phyloP scores from a whole-genome alignment of 2,113 vertebrate species.

The Pedetes capensis region DNA sequence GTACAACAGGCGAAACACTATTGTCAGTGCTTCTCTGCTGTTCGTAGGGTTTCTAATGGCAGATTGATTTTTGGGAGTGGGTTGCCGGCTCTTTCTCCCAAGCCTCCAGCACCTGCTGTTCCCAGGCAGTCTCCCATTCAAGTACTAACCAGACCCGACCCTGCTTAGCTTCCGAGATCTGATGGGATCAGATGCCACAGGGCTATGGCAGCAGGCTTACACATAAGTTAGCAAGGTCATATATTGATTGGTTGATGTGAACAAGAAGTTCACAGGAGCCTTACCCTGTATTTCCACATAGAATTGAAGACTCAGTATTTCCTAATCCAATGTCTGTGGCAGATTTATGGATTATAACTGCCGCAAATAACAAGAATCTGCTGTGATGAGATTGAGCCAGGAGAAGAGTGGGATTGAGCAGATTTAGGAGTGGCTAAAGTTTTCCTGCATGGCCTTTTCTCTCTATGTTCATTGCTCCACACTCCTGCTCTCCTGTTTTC shows the following conservation, averaged over 20 bases:
- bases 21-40: too few relatives aligned
- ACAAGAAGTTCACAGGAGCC: background rate
- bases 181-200: too few relatives aligned
- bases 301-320: background rate
- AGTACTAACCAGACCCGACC: too few relatives aligned
- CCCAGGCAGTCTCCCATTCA: too few relatives aligned
- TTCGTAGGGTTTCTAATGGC: too few relatives aligned
- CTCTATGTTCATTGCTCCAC: background rate
- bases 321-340: background rate
- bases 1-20: too few relatives aligned
- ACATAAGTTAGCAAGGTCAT: background rate
- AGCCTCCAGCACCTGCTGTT: too few relatives aligned
- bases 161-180: too few relatives aligned
- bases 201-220: too few relatives aligned
- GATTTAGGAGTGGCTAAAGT: background rate
- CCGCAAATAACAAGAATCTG: background rate
- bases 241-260: background rate
- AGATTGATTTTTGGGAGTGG: too few relatives aligned
- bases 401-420: background rate
- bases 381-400: background rate
- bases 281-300: background rate
- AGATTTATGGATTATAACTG: background rate
- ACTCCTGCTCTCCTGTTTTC: background rate
- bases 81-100: too few relatives aligned
- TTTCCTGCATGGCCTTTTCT: background rate